Base-by-base conservation (phyloP, 2,797 vertebrate genomes). In the Miichthys miiuy region DNA sequence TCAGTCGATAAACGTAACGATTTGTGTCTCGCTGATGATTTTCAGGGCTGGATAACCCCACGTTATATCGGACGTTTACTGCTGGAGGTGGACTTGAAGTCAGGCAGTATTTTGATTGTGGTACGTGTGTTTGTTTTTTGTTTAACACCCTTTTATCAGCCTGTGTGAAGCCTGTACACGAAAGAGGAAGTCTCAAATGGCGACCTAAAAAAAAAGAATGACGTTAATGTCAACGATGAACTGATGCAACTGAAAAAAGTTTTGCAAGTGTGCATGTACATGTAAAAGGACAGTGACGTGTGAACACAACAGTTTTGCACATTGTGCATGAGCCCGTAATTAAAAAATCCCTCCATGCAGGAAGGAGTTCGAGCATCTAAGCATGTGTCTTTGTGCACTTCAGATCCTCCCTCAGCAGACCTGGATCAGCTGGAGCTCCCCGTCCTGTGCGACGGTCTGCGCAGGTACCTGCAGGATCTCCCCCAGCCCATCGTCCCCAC, bases 391-490 rank as follows among this genome's bases (percentile, higher is more conserved):
- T 0, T 16, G 2, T 77, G 16, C 20, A n/a, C 58, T 58, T 64
- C 85, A 97, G 96, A 96, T 80, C 79, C 92, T 30, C 68, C 89
- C 3, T 81, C 93, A 0, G 46, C 95, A 79, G 98, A 99, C 81
- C 91, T 98, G 87, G 97, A 99, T 62, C 94, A 96, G 83, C 83
- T 97, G 20, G 98, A 99, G 63, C 92, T 99, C 27, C 94, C 96
- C 1, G 79, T 94, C 62, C 92, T 99, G 89, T 96, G 96, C 52
- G 97, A 99, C 2, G 95, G 96, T 84, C 94, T 99, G 70, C 96
- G 96, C 81, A 92, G 96, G 77, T 99, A 97, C 95, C 95, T 99
- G 79, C 90, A 96, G 89, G 98, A 99, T 77, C 95, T 99, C 51
- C 97, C 98, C 41, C 97, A 97, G 92, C 96, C 98, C 18, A 89